Base-by-base conservation (phyloP, 2,888 invertebrate genomes). In the Ecliptopera silaceata region DNA sequence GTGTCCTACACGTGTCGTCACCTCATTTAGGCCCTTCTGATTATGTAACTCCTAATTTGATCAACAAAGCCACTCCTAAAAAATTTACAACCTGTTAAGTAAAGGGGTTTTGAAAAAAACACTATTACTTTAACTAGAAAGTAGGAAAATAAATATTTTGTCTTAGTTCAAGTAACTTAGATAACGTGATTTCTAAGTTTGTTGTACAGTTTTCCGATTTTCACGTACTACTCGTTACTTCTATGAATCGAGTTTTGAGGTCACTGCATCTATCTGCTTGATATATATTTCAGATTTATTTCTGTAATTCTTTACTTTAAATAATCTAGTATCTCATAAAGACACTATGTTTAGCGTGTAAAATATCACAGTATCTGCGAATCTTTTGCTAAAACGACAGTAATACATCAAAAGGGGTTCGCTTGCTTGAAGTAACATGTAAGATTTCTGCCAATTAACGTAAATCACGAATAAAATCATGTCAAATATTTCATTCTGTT, bases 1-100 rank as follows among this genome's bases (percentile, higher is more conserved):
- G 63, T 59, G 53, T 63, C 63, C 56, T 52, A 47, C 66, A 63
- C 66, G 65, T 60, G 65, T 42, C 56, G 13, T 46, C 49, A 12
- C 56, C 12, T 42, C 54, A 15, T n/a, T 64, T 50, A 55, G 42
- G 26, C 34, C 29, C 13, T 31, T 34, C 34, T 13, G 10, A 13
- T 34, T 32, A 32, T 12, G 12, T 34, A 34, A 34, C 2, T 22
- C 22, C n/a, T n/a, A n/a, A 22, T 22, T 22, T 22, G 22, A 22
- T 22, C 22, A 22, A n/a, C n/a, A n/a, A n/a, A n/a, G n/a, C n/a
- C n/a, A n/a, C n/a, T n/a, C n/a, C n/a, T n/a, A 26, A 26, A 26
- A 26, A 8, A 5, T 2, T 26, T 8, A 26, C 6, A 6, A 26
- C 26, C 26, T 8, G 26, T 26, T 20, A 3, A 4, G 3, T 3